These are phyloP conservation scores for Mayetiola destructor DNA, from an alignment of 2,888 invertebrate genomes.

Conservation along the genomic window DNA sequence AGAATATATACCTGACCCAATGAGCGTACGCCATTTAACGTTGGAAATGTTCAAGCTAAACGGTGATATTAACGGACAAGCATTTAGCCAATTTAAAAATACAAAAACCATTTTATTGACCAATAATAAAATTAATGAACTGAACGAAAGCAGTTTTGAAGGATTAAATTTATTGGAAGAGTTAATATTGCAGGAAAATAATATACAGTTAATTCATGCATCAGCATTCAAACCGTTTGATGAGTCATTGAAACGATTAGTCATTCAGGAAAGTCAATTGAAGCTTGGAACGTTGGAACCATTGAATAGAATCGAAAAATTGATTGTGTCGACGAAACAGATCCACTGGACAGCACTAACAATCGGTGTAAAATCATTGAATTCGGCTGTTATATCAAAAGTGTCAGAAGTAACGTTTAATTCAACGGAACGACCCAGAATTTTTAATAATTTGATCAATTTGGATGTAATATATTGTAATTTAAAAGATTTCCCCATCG, in stretches of 20 bases:
- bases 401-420: not conserved
- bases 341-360: not conserved
- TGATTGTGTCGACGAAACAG: not conserved
- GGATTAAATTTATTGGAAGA: not conserved
- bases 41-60: conserved; percentile 10
- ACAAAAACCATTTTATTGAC: not conserved
- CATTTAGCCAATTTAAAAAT: conserved; percentile 8
- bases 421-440: not conserved
- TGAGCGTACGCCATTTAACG: not conserved
- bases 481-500: conserved; percentile 1
- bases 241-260: not conserved
- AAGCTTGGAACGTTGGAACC: not conserved
- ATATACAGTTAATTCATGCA: not conserved
- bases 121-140: not conserved
- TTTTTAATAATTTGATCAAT: not conserved
- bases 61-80: not conserved
- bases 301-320: not conserved
- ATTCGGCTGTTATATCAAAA: not conserved
- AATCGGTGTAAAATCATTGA: not conserved
- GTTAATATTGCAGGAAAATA: not conserved
- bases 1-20: conserved; percentile 5
- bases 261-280: not conserved
- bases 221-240: not conserved
- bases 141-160: not conserved
- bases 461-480: not conserved